Evolutionary conservation across 1,140 invertebrate genomes (phyloP).

Genomic region (Cheumatopsyche charites): DNA sequence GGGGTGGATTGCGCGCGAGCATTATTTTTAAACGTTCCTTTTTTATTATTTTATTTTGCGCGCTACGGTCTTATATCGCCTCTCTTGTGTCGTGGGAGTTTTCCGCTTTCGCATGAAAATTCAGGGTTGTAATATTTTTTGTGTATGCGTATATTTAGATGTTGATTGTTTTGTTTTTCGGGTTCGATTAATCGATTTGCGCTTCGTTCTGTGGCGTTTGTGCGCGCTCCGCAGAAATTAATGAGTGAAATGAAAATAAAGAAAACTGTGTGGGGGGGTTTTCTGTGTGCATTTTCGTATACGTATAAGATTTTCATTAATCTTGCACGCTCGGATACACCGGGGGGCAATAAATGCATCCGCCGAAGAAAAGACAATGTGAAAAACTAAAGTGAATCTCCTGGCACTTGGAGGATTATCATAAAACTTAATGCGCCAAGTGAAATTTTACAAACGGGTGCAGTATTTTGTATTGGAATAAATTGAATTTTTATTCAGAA

Average conservation of each 20-base stretch:
- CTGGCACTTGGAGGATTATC: too few relatives aligned
- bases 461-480: too few relatives aligned
- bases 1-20: not conserved
- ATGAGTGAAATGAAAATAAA: not conserved
- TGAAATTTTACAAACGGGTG: too few relatives aligned
- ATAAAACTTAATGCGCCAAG: too few relatives aligned
- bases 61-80: constrained; percentile 10
- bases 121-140: too few relatives aligned
- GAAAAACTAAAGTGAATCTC: not conserved
- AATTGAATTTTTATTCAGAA: too few relatives aligned
- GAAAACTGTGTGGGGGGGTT: not conserved
- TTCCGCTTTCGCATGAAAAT: not conserved
- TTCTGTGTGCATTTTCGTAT: constrained; percentile 9
- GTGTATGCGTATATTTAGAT: not conserved
- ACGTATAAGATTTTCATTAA: constrained; percentile 24
- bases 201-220: not conserved
- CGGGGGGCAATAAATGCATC: constrained; percentile 15
- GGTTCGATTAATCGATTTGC: not conserved
- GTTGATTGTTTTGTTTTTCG: not conserved
- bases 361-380: not conserved
- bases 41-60: constrained; percentile 17
- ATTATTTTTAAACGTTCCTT: constrained; percentile 42
- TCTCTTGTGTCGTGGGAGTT: not conserved
- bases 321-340: constrained; percentile 8
- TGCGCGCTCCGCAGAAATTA: not conserved